Conservation (phyloP, 92 coral and sea anemone species). For the Montipora capitata region DNA sequence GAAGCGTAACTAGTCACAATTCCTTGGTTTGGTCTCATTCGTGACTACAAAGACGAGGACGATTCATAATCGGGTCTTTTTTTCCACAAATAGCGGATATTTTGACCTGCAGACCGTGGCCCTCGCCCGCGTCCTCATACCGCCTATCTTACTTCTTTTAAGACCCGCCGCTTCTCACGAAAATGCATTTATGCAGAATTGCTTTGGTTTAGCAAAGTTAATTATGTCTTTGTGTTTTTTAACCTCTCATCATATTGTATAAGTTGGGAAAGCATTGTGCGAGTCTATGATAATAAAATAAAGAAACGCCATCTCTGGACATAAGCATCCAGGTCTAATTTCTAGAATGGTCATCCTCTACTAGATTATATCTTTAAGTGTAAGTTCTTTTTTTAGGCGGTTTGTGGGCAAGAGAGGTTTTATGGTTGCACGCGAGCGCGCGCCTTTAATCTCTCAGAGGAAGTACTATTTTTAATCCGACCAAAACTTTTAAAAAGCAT, state of each 20-base stretch:
- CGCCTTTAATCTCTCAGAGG: neutral
- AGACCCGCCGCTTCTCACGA: slow-evolving; percentile 35
- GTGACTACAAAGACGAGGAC: no score
- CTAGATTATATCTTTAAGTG: slow-evolving; percentile 38
- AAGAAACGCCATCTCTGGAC: neutral
- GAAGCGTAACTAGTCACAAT: no score
- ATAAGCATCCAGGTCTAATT: neutral
- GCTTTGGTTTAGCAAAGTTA: neutral
- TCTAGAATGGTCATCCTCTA: neutral
- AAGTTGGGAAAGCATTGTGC: neutral
- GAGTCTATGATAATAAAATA: neutral
- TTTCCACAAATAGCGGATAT: neutral
- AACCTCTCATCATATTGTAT: neutral
- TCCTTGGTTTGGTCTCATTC: no score
- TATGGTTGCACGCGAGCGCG: slow-evolving; percentile 11
- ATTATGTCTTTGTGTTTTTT: neutral
- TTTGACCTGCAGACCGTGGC: neutral
- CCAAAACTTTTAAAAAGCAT: neutral
- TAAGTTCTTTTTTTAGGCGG: slow-evolving; percentile 24
- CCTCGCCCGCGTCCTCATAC: slow-evolving; percentile 18
- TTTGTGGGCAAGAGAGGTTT: neutral
- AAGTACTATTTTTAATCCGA: neutral
- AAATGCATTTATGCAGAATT: neutral
- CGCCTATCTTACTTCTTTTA: neutral
- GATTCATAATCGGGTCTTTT: no score